Evolutionary conservation across 53 echinoderm and acorn worm genomes (phyloP), one percentile per base, ranked within the genome.

Genomic region (Stichopus horrens): DNA sequence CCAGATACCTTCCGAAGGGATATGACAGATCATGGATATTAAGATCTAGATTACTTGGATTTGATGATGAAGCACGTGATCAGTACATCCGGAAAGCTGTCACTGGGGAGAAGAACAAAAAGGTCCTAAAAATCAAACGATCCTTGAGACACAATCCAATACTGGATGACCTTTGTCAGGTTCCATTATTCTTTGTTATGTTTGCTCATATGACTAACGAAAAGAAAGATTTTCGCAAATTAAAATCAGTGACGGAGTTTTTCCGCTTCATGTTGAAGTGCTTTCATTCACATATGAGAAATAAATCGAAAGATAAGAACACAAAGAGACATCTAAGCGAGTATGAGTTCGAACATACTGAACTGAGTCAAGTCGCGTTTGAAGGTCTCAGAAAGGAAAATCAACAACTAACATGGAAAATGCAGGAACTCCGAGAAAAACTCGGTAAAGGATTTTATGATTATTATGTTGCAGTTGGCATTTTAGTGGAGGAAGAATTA

Each of bases 201-300:
- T 80, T 80, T 57, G 80, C 80, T 11, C 80, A 80, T 80, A 80
- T 80, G 56, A 80, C 80, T 20, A 9, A 55, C 53, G 80, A 80
- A 52, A 52, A 57, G 55, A n/a, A 55, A 53, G 4, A n/a, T 14
- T 80, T 80, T 80, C 20, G 21, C 21, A 55, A 80, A 55, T 80
- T 80, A 4, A 55, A 37, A 4, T 80, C 80, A n/a, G 80, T 80
- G 9, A 52, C 80, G 6, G 20, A 20, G 4, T 80, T 37, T 57
- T 80, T 80, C 13, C 56, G 80, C 9, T 80, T 55, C 80, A 52
- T 80, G 18, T 55, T 80, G 5, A 52, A 5, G 9, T 80, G 80
- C 56, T 80, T 80, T 57, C 80, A 80, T 22, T 14, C 4, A 7
- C 80, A 80, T 57, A 5, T 80, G 56, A 55, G 56, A 8, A 55